These are phyloP conservation scores for Patella ulyssiponensis DNA, from an alignment of 2,888 invertebrate genomes.

Conservation along the genomic window DNA sequence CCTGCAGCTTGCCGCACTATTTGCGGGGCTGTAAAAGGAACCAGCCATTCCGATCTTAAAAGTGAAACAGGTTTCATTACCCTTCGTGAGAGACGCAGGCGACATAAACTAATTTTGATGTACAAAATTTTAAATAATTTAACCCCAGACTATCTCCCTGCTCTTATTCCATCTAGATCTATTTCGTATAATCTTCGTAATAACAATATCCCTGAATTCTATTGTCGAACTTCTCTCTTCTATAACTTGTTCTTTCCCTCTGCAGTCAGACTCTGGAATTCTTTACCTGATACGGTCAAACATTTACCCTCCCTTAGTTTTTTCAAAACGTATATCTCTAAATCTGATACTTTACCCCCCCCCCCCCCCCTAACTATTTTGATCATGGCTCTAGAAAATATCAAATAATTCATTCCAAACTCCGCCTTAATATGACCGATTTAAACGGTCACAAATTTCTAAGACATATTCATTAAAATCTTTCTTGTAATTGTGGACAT, in stretches of 20 bases:
- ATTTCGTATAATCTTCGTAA: background rate
- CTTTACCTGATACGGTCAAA: background rate
- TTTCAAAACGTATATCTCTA: background rate
- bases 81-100: background rate
- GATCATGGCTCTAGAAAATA: background rate
- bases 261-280: conserved; percentile 2
- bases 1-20: background rate
- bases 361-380: background rate
- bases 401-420: background rate
- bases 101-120: background rate
- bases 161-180: background rate
- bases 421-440: background rate
- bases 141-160: background rate
- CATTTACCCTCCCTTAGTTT: background rate
- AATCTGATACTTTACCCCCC: background rate
- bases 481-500: background rate
- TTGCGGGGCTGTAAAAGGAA: conserved; percentile 4
- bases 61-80: background rate
- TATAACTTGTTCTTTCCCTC: background rate
- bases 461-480: background rate
- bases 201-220: background rate
- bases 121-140: background rate
- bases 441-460: background rate
- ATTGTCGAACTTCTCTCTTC: background rate
- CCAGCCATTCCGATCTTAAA: background rate